A percentile compares a stretch with the other conserved stretches of the same genome.
Conservation (phyloP, 2,797 vertebrate genomes). For the Prionace glauca region DNA sequence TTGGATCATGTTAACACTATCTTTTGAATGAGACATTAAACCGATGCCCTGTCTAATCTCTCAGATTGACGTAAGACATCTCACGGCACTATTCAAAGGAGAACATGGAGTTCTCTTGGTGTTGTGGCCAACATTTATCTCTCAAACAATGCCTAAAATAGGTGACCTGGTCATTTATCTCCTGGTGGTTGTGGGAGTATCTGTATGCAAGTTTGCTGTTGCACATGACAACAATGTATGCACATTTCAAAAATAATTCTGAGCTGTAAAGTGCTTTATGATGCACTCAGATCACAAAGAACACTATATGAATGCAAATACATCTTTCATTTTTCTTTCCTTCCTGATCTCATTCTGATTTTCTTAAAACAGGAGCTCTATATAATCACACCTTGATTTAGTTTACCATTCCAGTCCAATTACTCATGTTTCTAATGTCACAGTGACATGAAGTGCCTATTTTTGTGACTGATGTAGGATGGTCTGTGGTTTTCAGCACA, state of each 20-base stretch:
- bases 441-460: conserved; percentile 31
- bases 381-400: conserved; percentile 30
- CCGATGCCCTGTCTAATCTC: not conserved
- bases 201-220: not conserved
- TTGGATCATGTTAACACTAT: not conserved
- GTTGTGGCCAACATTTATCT: not conserved
- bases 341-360: not conserved
- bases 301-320: not conserved
- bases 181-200: not conserved
- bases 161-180: not conserved
- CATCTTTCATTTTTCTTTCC: not conserved
- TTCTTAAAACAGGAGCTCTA: conserved; percentile 16
- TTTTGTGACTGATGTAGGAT: not conserved
- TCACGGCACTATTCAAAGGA: not conserved
- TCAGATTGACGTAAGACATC: not conserved
- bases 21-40: not conserved
- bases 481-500: conserved; percentile 26
- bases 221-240: not conserved
- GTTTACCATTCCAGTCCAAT: not conserved
- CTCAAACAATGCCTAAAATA: not conserved
- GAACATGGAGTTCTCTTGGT: not conserved
- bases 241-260: not conserved
- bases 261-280: not conserved
- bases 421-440: conserved; percentile 12
- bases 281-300: not conserved